phyloP scores from a whole-genome alignment of 2,797 vertebrate species.

The Poeciliopsis presidionis region DNA sequence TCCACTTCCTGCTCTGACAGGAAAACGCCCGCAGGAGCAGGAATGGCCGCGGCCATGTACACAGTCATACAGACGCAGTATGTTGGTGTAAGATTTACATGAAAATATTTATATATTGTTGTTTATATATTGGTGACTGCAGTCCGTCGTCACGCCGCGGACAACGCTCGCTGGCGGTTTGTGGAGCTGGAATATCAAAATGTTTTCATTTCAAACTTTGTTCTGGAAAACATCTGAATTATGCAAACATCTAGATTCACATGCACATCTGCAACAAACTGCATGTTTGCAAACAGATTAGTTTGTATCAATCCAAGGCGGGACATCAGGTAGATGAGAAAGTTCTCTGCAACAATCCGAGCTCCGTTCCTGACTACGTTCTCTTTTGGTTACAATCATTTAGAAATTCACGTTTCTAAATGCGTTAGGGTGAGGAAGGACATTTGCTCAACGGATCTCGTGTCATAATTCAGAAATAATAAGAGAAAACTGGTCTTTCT shows the following conservation, averaged over 20 bases:
- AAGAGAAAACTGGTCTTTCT: background rate
- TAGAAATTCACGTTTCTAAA: no score
- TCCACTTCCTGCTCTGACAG: conserved; percentile 47
- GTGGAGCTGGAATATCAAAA: background rate
- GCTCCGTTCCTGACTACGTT: background rate
- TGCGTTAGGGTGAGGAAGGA: background rate
- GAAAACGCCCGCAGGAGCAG: conserved; percentile 39
- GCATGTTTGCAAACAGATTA: background rate
- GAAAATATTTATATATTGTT: conserved; percentile 46
- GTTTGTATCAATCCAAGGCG: background rate
- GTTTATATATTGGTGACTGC: conserved; percentile 35
- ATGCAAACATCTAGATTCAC: background rate
- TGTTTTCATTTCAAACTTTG: background rate
- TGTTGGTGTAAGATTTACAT: conserved; percentile 42
- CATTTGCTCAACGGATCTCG: background rate
- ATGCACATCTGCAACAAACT: background rate
- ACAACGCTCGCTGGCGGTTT: conserved; percentile 34
- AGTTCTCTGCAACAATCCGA: background rate
- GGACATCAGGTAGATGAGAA: background rate
- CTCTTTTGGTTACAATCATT: background rate
- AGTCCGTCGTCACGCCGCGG: conserved; percentile 30
- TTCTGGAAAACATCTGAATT: background rate
- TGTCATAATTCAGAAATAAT: background rate
- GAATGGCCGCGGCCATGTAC: conserved; percentile 31
- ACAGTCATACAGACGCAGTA: conserved; percentile 43